Conservation (phyloP, 2,888 invertebrate genomes). For the Ochlodes sylvanus region DNA sequence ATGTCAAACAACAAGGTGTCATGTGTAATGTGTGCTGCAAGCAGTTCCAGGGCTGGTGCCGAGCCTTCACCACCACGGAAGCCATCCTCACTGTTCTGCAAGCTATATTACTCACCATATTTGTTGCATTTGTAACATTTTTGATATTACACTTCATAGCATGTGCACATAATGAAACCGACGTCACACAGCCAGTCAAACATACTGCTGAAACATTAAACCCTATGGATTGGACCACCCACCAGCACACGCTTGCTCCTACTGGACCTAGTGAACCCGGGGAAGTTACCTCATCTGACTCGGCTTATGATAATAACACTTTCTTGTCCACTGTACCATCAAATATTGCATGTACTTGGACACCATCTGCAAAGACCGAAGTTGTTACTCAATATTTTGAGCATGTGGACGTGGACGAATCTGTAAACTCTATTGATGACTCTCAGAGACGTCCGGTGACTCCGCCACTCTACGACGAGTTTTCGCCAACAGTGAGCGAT, state of each 20-base stretch:
- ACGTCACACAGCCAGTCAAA: not conserved
- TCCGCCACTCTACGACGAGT: not conserved
- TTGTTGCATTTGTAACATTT: slow-evolving; percentile 61
- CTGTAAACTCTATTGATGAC: not conserved
- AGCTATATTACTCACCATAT: slow-evolving; percentile 55
- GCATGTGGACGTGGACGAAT: slow-evolving; percentile 2
- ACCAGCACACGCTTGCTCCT: not conserved
- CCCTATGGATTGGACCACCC: not conserved
- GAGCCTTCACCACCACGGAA: slow-evolving; percentile 69
- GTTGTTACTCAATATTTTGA: slow-evolving; percentile 58
- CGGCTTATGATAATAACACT: not conserved
- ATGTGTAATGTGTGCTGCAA: slow-evolving; percentile 68
- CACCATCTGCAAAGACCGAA: slow-evolving; percentile 59
- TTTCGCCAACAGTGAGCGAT: not conserved
- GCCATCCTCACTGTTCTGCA: slow-evolving; percentile 57
- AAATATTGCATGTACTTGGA: slow-evolving; percentile 64
- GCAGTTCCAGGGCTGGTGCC: slow-evolving; percentile 69
- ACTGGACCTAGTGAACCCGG: not conserved
- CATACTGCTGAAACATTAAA: not conserved
- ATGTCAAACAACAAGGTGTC: slow-evolving; percentile 38
- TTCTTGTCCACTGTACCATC: not conserved
- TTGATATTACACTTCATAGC: slow-evolving; percentile 63
- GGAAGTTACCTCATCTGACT: not conserved
- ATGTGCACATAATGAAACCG: slow-evolving; percentile 47
- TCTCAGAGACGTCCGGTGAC: not conserved